phyloP scores from a whole-genome alignment of 2,888 invertebrate genomes.

The Thereva nobilitata region DNA sequence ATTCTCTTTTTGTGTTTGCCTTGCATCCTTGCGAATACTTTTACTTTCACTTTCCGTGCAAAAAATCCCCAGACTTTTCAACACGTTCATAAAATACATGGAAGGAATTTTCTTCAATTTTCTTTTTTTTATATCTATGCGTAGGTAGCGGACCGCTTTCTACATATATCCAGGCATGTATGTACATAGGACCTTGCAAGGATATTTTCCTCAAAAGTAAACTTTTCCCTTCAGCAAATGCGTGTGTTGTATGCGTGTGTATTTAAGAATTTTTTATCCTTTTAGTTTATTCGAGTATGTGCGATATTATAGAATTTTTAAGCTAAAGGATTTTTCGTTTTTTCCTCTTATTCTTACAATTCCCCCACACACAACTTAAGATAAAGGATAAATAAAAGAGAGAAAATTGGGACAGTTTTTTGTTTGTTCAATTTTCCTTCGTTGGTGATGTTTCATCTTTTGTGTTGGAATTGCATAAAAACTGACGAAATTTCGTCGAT shows the following conservation, averaged over 20 bases:
- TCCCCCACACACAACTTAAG: conserved; percentile 7
- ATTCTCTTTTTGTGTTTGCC: conserved; percentile 35
- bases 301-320: conserved; percentile 22
- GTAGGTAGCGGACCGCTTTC: neutral
- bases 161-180: conserved; percentile 10
- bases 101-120: conserved; percentile 33
- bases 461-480: conserved; percentile 22
- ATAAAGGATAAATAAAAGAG: conserved; percentile 21
- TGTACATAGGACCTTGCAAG: conserved; percentile 8
- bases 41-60: conserved; percentile 30
- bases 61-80: conserved; percentile 31
- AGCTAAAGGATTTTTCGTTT: conserved; percentile 11
- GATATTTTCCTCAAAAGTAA: conserved; percentile 12
- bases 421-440: conserved; percentile 22
- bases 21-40: conserved; percentile 33
- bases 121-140: conserved; percentile 14
- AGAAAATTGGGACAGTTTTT: conserved; percentile 34
- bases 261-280: conserved; percentile 16
- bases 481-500: neutral
- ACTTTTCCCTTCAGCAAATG: conserved; percentile 11
- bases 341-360: conserved; percentile 1
- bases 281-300: neutral
- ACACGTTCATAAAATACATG: conserved; percentile 33
- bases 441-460: conserved; percentile 15
- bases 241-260: conserved; percentile 24